A percentile compares a stretch with the other conserved stretches of the same genome.
These are phyloP conservation scores for Microchirus variegatus DNA, from an alignment of 2,797 vertebrate species.

Conservation along the genomic window DNA sequence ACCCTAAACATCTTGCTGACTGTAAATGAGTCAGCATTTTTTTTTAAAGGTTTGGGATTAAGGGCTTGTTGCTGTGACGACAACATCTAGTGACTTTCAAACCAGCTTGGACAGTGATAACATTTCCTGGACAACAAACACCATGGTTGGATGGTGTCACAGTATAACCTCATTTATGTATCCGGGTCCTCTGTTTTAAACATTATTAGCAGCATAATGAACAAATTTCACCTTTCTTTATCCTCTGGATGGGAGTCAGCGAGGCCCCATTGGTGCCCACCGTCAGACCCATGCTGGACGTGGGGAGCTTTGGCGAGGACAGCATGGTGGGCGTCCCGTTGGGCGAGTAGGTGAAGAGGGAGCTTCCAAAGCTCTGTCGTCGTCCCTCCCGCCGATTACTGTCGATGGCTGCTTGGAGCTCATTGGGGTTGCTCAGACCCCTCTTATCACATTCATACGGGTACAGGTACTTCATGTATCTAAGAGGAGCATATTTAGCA, in stretches of 20 bases:
- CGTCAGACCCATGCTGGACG: constrained; percentile 80
- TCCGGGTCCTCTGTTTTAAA: no score
- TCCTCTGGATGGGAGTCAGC: constrained; percentile 84
- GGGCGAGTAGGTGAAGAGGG: constrained; percentile 93
- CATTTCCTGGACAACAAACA: no score
- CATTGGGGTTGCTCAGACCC: constrained; percentile 93
- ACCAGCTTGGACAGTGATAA: no score
- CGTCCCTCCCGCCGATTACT: constrained; percentile 95
- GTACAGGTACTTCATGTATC: constrained; percentile 99
- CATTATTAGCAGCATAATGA: not conserved
- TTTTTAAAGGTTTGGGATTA: no score
- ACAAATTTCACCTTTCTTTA: constrained; percentile 91
- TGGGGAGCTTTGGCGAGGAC: constrained; percentile 89
- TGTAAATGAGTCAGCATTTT: no score
- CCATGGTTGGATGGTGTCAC: no score
- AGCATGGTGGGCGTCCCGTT: constrained; percentile 90
- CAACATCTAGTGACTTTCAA: no score
- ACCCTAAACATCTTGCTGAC: no score
- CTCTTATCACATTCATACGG: constrained; percentile 97
- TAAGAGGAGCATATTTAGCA: constrained; percentile 50
- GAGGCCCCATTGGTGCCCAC: constrained; percentile 87
- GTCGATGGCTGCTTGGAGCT: constrained; percentile 97
- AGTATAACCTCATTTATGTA: no score
- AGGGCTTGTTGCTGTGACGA: no score
- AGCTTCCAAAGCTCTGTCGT: constrained; percentile 91